Conservation (phyloP, 2,113 vertebrate species). For the Equus quagga region DNA sequence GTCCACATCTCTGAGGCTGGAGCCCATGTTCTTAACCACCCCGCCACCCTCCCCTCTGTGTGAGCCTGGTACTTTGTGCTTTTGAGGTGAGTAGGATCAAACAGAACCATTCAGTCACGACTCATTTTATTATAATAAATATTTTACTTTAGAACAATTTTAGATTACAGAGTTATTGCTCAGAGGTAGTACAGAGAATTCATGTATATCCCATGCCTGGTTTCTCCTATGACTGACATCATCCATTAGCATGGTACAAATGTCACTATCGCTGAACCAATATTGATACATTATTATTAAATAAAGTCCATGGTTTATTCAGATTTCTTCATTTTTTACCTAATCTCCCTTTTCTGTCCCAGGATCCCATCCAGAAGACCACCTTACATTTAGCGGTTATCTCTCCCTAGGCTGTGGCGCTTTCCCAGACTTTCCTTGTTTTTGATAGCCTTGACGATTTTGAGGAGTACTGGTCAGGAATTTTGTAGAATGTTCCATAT, state of each 20-base stretch:
- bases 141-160: background rate
- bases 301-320: background rate
- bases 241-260: background rate
- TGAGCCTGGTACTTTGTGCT: background rate
- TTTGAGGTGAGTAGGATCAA: background rate
- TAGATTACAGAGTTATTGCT: background rate
- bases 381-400: background rate
- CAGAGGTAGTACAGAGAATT: background rate
- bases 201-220: fast-evolving
- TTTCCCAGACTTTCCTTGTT: background rate
- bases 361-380: background rate
- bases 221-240: background rate
- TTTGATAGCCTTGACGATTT: background rate
- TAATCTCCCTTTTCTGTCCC: background rate
- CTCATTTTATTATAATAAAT: background rate
- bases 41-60: fast-evolving
- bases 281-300: background rate
- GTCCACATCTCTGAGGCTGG: background rate
- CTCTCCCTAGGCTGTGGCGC: background rate
- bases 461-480: background rate
- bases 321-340: background rate
- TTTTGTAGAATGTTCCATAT: background rate
- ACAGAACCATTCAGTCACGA: background rate
- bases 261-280: background rate
- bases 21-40: background rate